Evolutionary conservation across 2,113 vertebrate species (phyloP), one percentile per base, ranked within the genome.

Genomic region (Dipodomys spectabilis): DNA sequence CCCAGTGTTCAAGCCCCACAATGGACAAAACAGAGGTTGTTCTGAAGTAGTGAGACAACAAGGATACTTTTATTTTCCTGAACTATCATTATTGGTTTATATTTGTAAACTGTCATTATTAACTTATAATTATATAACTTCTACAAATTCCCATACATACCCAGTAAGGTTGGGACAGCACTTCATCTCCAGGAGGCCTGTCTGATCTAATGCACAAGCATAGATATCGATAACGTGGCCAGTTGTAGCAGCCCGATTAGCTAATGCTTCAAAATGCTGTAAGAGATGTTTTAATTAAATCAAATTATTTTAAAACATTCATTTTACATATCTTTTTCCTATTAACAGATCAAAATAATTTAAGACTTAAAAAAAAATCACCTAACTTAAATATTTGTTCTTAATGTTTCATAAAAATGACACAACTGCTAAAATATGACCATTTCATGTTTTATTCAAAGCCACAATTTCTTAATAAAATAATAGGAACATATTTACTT

Each of bases 191-290:
- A 99, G 97, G 23, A 99, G 98, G 67, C 99, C 99, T 23, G 99
- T 99, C 98, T 99, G 99, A 97, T 99, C 99, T 85, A 99, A 96
- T 1, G 99, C 99, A 72, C 99, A 99, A 1, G 99, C 99, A 88
- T 99, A 99, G 95, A 99, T 99, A 96, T 99, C 99, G 95, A 99
- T 98, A 95, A 99, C 99, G 94, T 99, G 99, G 49, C 99, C 99
- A 16, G 98, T 99, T 15, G 98, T 96, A 64, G 99, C 99, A 80
- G 99, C 99, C 89, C 99, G 98, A 97, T 98, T 99, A 84, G 99
- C 99, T 88, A 99, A 96, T 27, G 98, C 98, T 98, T 99, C 99
- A 95, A 99, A 99, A 97, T 99, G 99, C 99, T 99, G 96, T 71
- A 94, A 82, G 95, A 97, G 44, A 98, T 23, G 44, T 95, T 91